These are phyloP conservation scores for Struthio camelus DNA, from an alignment of 2,113 vertebrate genomes.

Conservation along the genomic window DNA sequence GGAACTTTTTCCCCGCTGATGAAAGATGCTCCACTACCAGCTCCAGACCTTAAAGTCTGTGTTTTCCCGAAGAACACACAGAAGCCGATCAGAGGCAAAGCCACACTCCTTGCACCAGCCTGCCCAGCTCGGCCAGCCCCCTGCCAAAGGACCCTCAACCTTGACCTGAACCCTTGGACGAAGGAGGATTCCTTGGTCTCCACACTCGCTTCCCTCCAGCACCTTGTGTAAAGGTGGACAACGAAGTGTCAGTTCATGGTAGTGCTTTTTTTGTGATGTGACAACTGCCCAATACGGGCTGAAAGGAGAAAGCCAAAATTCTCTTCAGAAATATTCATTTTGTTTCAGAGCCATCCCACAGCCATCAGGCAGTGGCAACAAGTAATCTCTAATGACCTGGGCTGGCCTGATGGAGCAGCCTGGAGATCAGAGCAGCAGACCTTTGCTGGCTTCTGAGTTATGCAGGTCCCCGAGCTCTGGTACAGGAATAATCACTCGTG, in stretches of 20 bases:
- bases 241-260: fast-evolving
- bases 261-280: neutral
- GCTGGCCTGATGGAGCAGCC: neutral
- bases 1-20: neutral
- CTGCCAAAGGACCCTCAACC: neutral
- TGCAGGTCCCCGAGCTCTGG: neutral
- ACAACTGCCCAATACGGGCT: neutral
- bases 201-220: neutral
- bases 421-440: neutral
- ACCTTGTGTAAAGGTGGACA: neutral
- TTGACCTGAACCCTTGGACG: neutral
- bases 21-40: neutral
- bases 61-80: neutral
- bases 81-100: neutral
- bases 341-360: neutral
- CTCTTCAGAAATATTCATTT: neutral
- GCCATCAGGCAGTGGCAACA: neutral
- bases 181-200: neutral
- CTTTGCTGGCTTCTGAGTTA: neutral
- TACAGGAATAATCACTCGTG: fast-evolving
- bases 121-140: neutral
- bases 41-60: neutral
- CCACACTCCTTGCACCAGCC: neutral
- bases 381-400: neutral
- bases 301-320: neutral